Conservation (phyloP, 2,113 vertebrate genomes). For the Xiphophorus hellerii region DNA sequence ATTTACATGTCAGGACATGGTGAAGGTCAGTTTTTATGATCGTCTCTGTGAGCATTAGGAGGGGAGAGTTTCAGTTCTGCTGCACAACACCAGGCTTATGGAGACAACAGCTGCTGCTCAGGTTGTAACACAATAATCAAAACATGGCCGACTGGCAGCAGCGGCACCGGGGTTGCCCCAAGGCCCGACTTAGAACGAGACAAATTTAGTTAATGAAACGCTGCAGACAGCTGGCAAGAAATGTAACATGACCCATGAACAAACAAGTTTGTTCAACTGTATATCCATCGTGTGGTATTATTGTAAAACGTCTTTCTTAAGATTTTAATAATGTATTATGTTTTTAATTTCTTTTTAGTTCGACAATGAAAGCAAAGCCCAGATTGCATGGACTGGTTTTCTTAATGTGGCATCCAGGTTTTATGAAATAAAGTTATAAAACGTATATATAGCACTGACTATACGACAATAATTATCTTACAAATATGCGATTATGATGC, state of each 20-base stretch:
- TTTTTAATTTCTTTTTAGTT: background rate
- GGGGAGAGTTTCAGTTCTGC: background rate
- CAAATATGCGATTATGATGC: background rate
- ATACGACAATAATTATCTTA: too few species aligned
- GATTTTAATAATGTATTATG: background rate
- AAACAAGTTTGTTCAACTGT: conserved; percentile 9
- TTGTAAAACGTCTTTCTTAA: background rate
- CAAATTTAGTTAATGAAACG: conserved; percentile 57
- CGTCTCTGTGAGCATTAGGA: background rate
- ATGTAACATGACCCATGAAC: conserved; percentile 10
- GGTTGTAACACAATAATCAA: conserved; percentile 53
- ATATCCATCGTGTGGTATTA: background rate
- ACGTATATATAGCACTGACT: background rate
- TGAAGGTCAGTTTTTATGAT: conserved; percentile 1
- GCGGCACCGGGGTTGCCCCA: background rate
- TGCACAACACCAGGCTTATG: conserved; percentile 30
- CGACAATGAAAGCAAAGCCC: background rate
- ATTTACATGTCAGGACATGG: background rate
- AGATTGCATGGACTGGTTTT: background rate
- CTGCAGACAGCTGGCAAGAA: conserved; percentile 46
- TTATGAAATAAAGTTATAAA: background rate
- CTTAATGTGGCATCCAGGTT: background rate
- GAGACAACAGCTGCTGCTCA: conserved; percentile 53
- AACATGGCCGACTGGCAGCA: conserved; percentile 27
- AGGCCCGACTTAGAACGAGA: conserved; percentile 18